Evolutionary conservation across 2,888 invertebrate genomes (phyloP), one percentile per base, ranked within the genome.

Genomic region (Melanostoma mellinum): DNA sequence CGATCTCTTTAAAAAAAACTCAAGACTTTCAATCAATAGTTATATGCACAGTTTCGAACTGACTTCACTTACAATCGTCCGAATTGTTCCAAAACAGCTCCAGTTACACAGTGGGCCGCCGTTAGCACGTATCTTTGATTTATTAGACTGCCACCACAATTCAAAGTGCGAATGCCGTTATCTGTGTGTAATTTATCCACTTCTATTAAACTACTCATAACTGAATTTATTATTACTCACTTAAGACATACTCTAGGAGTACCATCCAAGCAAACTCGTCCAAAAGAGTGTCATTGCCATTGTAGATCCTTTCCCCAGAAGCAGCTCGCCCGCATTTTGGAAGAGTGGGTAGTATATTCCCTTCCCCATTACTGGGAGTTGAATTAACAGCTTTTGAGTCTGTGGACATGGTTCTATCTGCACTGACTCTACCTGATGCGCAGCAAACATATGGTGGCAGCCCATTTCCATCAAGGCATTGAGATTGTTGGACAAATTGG

Each of bases 61-160:
- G 6, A 50, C 3, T 6, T 32, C 36, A 86, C 89, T 93, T 90
- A 94, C 94, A 94, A 86, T 85, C 86, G 89, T 20, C 94, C 94
- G 35, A 93, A 91, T 87, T 89, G 89, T 0, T 50, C 88, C 85
- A 91, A 90, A 36, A 94, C 91, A 9, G 89, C 91, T 6, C 93
- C 93, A 0, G 89, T 90, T n/a, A 94, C 92, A 86, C 94, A 94
- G 88, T 94, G 94, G 0, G 93, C 94, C 0, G 94, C 94, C 0
- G 94, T 94, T 75, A 94, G 80, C 0, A 94, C 90, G 79, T 94
- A 94, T 4, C 93, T 91, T 33, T 92, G 91, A 68, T 93, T 94
- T 87, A 96, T 95, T 46, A 96, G 90, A 5, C 94, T 95, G 1
- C 96, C 96, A 1, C 95, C 96, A 87, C 96, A 96, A 86, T 94